Evolutionary conservation across 2,888 invertebrate genomes (phyloP), one percentile per base, ranked within the genome.

Genomic region (Spisula solida): DNA sequence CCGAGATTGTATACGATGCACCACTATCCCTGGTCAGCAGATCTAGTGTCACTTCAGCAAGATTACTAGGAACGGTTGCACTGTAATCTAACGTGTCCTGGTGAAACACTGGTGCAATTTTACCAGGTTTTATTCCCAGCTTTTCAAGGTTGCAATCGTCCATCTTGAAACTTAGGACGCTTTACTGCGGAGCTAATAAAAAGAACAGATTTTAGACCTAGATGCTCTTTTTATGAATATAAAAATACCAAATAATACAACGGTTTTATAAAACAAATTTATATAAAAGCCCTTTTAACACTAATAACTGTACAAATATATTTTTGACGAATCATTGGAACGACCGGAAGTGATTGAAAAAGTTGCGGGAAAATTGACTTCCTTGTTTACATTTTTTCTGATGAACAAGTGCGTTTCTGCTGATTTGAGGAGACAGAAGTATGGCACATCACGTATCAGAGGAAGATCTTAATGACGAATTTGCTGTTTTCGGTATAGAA

Each of bases 141-240:
- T 96, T 96, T 85, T 96, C 95, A 88, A 96, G 93, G 90, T 94
- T 95, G 93, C 96, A 96, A 92, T 96, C 96, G 90, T 96, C 96
- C 96, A 96, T 96, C 92, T 96, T 96, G 95, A 95, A 96, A 93
- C 95, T 88, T 93, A 92, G 95, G 95, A 96, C 95, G 95, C 95
- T 92, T 93, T 81, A 87, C 85, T 93, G 93, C 92, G 90, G 89
- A 79, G 51, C 88, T 92, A 34, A 34, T 75, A 75, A 75, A 75
- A 31, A 31, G 0, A 66, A 1, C 10, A 66, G 31, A 18, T 14
- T 31, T 75, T 34, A 14, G 31, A 75, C 4, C 41, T 75, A 75
- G 1, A 66, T 25, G 8, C 25, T 31, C 8, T 34, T 34, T 14
- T 75, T 75, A 31, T 16, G 16, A 34, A 29, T 18, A 6, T n/a